A percentile compares a stretch with the other conserved stretches of the same genome.
Conservation (phyloP, 2,113 vertebrate genomes). For the Meriones unguiculatus region DNA sequence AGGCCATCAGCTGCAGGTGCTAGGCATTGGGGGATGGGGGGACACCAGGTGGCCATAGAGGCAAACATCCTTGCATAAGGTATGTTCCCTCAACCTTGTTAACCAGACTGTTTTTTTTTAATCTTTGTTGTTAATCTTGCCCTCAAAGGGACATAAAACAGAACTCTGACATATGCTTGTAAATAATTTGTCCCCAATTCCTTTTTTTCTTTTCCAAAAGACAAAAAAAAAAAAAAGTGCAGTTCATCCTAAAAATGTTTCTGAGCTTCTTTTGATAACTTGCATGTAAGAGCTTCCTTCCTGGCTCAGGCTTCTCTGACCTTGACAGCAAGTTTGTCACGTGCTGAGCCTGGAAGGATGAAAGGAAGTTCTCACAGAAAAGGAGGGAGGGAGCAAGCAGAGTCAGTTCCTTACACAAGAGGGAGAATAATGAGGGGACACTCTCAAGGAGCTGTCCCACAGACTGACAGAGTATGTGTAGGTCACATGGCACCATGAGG, state of each 20-base stretch:
- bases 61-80: not conserved
- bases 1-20: not conserved
- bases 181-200: not conserved
- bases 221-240: not conserved
- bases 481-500: not conserved
- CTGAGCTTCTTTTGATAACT: not conserved
- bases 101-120: not conserved
- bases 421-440: not conserved
- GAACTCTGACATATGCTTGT: not conserved
- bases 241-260: not conserved
- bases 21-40: not conserved
- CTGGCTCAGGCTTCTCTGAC: not conserved
- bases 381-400: not conserved
- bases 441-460: not conserved
- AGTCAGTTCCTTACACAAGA: not conserved
- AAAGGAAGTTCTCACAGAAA: not conserved
- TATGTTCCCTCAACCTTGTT: not conserved
- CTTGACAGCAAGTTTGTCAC: not conserved
- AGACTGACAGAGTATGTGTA: not conserved
- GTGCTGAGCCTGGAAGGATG: not conserved
- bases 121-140: not conserved
- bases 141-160: constrained; percentile 15
- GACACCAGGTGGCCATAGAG: not conserved
- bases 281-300: not conserved
- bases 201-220: not conserved